Conservation (phyloP, 2,113 vertebrate genomes). For the Terrapene triunguis region DNA sequence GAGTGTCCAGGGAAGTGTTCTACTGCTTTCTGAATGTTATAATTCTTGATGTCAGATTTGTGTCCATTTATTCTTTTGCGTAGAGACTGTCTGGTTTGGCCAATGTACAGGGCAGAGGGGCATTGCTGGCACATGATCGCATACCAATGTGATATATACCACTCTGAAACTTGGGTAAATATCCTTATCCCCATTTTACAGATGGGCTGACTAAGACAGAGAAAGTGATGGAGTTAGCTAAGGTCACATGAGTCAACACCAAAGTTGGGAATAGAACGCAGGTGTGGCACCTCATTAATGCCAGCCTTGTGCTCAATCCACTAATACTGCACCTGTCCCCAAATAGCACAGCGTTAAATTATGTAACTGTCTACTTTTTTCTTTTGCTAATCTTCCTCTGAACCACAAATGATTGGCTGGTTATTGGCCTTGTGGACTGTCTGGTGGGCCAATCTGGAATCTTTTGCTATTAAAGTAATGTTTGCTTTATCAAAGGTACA, state of each 20-base stretch:
- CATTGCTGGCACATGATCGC: too few relatives aligned
- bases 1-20: too few relatives aligned
- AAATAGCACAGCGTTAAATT: background rate
- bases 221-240: background rate
- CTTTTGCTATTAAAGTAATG: background rate
- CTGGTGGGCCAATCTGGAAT: background rate
- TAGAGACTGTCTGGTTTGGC: too few relatives aligned
- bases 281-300: background rate
- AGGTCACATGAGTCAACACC: background rate
- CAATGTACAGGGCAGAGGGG: too few relatives aligned
- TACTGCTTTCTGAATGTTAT: too few relatives aligned
- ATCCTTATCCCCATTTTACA: background rate
- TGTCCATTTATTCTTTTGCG: too few relatives aligned
- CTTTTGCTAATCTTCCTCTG: background rate
- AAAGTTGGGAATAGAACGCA: background rate
- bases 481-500: background rate
- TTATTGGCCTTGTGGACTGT: background rate
- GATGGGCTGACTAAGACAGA: background rate
- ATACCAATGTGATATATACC: too few relatives aligned
- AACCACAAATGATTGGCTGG: background rate
- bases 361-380: background rate
- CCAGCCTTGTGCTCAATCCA: background rate
- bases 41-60: too few relatives aligned
- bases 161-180: background rate
- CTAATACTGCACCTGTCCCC: background rate